A percentile compares a stretch with the other conserved stretches of the same genome.
Conservation (phyloP, 2,797 vertebrate genomes). For the Sebastolobus altivelis region DNA sequence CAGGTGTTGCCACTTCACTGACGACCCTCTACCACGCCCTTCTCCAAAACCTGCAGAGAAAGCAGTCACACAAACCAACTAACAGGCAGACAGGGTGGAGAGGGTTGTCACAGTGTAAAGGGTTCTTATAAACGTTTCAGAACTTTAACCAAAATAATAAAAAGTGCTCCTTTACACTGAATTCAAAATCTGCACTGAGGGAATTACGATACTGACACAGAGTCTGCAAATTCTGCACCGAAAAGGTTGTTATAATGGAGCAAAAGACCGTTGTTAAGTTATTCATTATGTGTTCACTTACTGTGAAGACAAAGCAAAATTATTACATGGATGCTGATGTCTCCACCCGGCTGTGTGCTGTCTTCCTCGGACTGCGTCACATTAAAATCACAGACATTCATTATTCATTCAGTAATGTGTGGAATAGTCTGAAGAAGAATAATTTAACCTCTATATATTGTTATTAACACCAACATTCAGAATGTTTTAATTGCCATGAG, state of each 20-base stretch:
- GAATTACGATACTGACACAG: background rate
- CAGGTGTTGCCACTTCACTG: no score
- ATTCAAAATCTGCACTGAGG: background rate
- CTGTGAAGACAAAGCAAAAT: background rate
- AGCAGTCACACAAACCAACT: no score
- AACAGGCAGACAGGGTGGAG: no score
- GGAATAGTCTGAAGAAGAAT: background rate
- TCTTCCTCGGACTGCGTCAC: background rate
- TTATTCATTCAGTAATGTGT: background rate
- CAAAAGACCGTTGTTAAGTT: background rate
- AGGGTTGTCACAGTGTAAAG: background rate
- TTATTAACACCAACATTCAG: background rate
- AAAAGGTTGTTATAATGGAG: background rate
- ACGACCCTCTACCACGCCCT: no score
- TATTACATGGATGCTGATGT: background rate
- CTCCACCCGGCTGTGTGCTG: background rate
- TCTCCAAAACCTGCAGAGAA: no score
- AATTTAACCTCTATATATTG: background rate
- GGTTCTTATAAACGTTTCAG: constrained; percentile 20
- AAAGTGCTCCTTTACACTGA: background rate
- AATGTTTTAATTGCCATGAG: background rate
- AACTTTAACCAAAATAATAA: constrained; percentile 9
- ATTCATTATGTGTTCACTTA: background rate
- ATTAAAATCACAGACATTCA: background rate
- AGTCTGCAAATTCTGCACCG: background rate